These are phyloP conservation scores for Pecten maximus DNA, from an alignment of 2,888 invertebrate genomes.

Conservation along the genomic window DNA sequence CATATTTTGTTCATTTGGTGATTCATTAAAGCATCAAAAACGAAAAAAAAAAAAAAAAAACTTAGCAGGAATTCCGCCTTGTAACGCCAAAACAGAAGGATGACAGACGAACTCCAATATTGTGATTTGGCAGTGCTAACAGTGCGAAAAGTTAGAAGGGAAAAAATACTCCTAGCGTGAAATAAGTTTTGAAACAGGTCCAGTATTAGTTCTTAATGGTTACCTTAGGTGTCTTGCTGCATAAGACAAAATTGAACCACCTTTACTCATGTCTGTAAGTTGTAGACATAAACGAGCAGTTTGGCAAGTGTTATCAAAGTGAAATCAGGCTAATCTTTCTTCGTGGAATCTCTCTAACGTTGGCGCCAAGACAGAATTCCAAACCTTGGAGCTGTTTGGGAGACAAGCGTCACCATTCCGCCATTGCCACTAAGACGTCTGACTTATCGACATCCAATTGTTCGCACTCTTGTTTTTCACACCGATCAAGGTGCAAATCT, in stretches of 20 bases:
- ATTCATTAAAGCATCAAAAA: no score
- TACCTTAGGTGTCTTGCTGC: background rate
- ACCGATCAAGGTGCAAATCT: slow-evolving; percentile 27
- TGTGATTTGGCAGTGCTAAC: background rate
- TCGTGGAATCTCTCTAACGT: background rate
- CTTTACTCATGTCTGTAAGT: background rate
- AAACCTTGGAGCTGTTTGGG: background rate
- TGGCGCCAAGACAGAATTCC: slow-evolving; percentile 2
- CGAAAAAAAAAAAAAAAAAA: no score
- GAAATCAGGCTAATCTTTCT: slow-evolving; percentile 4
- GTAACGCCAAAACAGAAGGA: no score
- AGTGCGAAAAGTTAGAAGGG: background rate
- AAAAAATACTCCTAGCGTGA: background rate
- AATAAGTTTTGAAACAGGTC: background rate
- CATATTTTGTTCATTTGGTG: no score
- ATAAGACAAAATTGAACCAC: background rate
- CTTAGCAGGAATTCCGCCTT: no score
- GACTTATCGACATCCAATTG: slow-evolving; percentile 26
- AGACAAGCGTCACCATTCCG: slow-evolving; percentile 15
- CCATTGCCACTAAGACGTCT: slow-evolving; percentile 24
- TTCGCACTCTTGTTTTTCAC: slow-evolving; percentile 32
- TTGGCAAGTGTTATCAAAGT: slow-evolving; percentile 28
- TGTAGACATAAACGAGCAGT: background rate
- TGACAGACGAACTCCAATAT: no score
- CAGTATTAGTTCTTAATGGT: background rate